These are phyloP conservation scores for Bothrops jararaca DNA, from an alignment of 2,113 vertebrate species.

Conservation along the genomic window DNA sequence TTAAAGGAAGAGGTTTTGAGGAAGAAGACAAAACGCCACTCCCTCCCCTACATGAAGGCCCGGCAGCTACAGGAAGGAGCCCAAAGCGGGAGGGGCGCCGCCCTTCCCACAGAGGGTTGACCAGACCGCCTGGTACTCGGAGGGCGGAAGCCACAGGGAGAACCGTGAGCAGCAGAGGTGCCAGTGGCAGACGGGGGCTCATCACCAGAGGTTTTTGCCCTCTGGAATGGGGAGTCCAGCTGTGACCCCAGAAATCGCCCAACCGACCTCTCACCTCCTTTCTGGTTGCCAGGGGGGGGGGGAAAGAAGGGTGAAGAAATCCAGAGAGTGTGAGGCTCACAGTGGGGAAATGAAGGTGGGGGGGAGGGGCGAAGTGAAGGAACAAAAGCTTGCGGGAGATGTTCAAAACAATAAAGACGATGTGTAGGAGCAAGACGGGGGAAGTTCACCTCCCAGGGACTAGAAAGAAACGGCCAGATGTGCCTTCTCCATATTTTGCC, in stretches of 20 bases:
- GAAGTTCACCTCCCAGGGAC: not conserved
- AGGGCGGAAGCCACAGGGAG: not conserved
- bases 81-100: no score
- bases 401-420: not conserved
- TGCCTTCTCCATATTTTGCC: not conserved
- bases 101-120: not conserved
- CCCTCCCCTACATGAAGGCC: not conserved
- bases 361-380: not conserved
- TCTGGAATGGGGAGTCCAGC: not conserved
- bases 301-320: not conserved
- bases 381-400: not conserved
- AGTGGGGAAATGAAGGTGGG: not conserved
- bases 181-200: not conserved
- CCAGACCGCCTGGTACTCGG: not conserved
- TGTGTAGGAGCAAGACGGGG: not conserved
- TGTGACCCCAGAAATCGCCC: not conserved
- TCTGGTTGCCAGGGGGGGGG: not conserved
- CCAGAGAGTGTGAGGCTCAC: not conserved
- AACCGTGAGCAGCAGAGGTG: not conserved
- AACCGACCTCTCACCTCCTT: not conserved
- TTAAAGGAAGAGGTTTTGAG: not conserved
- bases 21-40: not conserved
- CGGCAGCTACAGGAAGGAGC: no score
- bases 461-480: not conserved
- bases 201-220: not conserved